Base-by-base conservation (phyloP, 1,140 invertebrate genomes). In the Neodiprion lecontei region DNA sequence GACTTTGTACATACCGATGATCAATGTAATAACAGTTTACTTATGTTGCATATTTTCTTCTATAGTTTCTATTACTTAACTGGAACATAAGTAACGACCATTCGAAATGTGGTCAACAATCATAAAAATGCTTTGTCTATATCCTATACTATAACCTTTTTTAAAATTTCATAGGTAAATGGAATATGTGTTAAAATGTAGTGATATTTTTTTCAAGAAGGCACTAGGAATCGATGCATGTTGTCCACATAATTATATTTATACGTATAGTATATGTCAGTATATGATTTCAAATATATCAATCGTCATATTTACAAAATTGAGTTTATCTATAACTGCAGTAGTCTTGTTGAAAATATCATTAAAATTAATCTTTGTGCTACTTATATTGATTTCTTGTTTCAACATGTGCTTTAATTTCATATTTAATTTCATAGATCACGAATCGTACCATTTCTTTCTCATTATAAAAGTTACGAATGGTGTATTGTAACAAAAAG, bases 191-290 rank as follows among this genome's bases (percentile, higher is more conserved):
- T 14, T 61, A 61, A 8, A 12, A 7, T 12, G 11, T 9, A 61
- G 9, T 61, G 53, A 61, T 61, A 61, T 69, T 69, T 23, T 14
- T 14, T 69, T 21, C 12, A 69, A 14, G 11, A 71, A 71, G 70
- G 70, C 70, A 71, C 70, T 71, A 1, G 48, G n/a, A 50, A 49
- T 71, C 70, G 70, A 71, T 71, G 70, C 47, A 23, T 71, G 5
- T 71, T 8, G 9, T 23, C 12, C 40, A 0, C 10, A 69, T 69
- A 69, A 14, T 23, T 23, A 14, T 69, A 69, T 14, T 21, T 23
- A 69, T 69, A 69, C 40, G 23, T 69, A 12, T 23, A 21, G 17
- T 65, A 65, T 65, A 65, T 65, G 7, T 65, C 17, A 11, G n/a
- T 65, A 1, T 7, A 65, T 65, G 61, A 65, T 14, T 14, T 14